Evolutionary conservation across 2,888 invertebrate genomes (phyloP).

Genomic region (Perdita meconis): DNA sequence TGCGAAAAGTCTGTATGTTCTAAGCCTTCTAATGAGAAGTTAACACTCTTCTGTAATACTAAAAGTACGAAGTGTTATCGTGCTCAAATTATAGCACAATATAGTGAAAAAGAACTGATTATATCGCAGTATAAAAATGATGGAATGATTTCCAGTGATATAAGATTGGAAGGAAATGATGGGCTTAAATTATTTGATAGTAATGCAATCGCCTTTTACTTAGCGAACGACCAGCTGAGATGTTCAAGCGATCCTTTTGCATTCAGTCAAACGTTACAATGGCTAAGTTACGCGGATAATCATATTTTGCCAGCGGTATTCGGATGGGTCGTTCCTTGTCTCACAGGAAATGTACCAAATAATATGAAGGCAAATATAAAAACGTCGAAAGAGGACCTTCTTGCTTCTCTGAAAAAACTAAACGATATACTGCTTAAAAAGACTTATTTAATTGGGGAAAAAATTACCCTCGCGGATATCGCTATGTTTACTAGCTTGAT

Average conservation of each 20-base stretch:
- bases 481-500: conserved; percentile 79
- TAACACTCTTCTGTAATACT: conserved; percentile 67
- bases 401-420: conserved; percentile 74
- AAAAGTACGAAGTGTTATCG: conserved; percentile 72
- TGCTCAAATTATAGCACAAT: conserved; percentile 77
- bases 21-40: conserved; percentile 20
- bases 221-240: conserved; percentile 78
- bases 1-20: background rate
- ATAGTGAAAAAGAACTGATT: conserved; percentile 72
- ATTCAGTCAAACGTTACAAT: conserved; percentile 82
- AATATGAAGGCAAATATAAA: conserved; percentile 47
- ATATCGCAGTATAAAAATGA: conserved; percentile 52
- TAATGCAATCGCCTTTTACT: conserved; percentile 80
- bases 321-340: conserved; percentile 71
- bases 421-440: conserved; percentile 78
- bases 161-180: conserved; percentile 69
- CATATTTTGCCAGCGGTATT: conserved; percentile 80
- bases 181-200: conserved; percentile 74
- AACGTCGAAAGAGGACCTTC: conserved; percentile 74
- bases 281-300: conserved; percentile 83
- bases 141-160: conserved; percentile 35
- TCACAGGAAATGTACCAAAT: conserved; percentile 48
- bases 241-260: conserved; percentile 72
- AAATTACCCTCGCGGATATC: conserved; percentile 84
- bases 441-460: conserved; percentile 84